phyloP scores from a whole-genome alignment of 2,797 vertebrate species.

The Notolabrus celidotus region DNA sequence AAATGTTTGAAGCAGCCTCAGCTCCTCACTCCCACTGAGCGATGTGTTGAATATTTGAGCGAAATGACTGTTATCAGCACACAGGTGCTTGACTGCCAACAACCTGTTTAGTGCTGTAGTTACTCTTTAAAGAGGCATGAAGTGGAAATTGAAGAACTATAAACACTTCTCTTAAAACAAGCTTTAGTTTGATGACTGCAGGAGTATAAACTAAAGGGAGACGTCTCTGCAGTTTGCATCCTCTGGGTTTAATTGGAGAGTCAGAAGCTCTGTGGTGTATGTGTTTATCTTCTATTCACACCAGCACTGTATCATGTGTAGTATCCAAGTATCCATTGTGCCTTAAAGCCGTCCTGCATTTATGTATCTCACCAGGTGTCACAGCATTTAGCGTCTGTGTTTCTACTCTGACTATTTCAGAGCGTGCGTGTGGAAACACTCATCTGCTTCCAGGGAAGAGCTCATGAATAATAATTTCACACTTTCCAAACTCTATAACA shows the following conservation, averaged over 20 bases:
- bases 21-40: not conserved
- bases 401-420: slow-evolving; percentile 23
- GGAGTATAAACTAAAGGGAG: too few relatives aligned
- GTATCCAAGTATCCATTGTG: not conserved
- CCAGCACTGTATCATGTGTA: not conserved
- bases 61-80: not conserved
- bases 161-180: not conserved
- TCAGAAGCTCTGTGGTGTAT: too few relatives aligned
- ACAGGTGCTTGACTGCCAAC: not conserved
- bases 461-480: slow-evolving; percentile 55
- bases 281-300: not conserved
- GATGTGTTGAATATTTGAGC: not conserved
- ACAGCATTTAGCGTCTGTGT: slow-evolving; percentile 1
- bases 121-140: not conserved
- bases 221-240: too few relatives aligned
- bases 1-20: not conserved
- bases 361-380: slow-evolving; percentile 1
- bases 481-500: slow-evolving; percentile 40
- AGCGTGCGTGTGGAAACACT: slow-evolving; percentile 31
- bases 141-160: not conserved
- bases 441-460: slow-evolving; percentile 51
- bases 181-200: not conserved
- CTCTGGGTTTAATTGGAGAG: not conserved
- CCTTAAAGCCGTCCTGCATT: not conserved
- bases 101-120: not conserved